Base-by-base conservation (phyloP, 1,140 invertebrate genomes). In the Lordiphosa clarofinis region DNA sequence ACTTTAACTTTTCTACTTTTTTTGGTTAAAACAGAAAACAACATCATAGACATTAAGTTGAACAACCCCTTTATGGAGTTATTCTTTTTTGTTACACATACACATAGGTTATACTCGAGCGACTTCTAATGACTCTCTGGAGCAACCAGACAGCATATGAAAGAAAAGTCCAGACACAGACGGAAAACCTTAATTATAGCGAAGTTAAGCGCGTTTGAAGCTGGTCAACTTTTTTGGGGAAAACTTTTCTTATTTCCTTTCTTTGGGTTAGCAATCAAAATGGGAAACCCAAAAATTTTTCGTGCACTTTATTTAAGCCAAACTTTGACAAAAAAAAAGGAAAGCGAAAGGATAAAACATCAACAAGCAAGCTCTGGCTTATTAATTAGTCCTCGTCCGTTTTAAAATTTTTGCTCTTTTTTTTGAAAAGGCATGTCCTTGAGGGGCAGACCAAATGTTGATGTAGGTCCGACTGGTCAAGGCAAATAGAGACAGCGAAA, bases 111-210 rank as follows among this genome's bases (percentile, higher is more conserved):
- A 63, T 61, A 70, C 65, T 73, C 74, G 61, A 71, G 57, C 58
- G 73, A 59, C 60, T 65, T 71, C 73, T 84, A 84, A 84, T 84
- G 78, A 71, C 69, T 78, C 78, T 84, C 79, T 53, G 39, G 78
- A 76, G 76, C 54, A 61, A 59, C 68, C 50, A 61, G 56, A 69
- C 65, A 72, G 76, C 73, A 81, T 76, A 61, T 66, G 67, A 15
- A 60, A 48, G 44, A 56, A 70, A 66, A 53, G 49, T 13, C 37
- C 55, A 70, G 72, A 70, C 57, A 69, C 49, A 56, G 66, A 60
- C 49, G 35, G 44, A 46, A 57, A 70, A 65, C 69, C 78, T 84
- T 86, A 86, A 84, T 84, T 84, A 86, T 71, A 59, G 64, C 61
- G 58, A 63, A 70, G 69, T 46, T 78, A 56, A 63, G 60, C 79